phyloP scores from a whole-genome alignment of 2,797 vertebrate genomes.

The Falco novaeseelandiae region DNA sequence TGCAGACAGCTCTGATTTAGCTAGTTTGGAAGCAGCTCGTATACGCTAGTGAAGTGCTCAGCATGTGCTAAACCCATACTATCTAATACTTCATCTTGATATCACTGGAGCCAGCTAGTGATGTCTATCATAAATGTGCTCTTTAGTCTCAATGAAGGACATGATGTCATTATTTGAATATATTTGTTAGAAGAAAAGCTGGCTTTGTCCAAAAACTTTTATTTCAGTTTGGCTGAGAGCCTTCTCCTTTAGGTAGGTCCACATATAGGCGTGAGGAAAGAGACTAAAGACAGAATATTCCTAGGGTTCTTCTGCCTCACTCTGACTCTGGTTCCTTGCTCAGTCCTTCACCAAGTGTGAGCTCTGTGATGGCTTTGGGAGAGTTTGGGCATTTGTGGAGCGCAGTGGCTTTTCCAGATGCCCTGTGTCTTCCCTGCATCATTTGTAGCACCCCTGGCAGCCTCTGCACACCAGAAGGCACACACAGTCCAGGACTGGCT shows the following conservation, averaged over 20 bases:
- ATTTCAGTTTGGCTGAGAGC: neutral
- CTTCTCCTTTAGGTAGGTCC: neutral
- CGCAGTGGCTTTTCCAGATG: neutral
- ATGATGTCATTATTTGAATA: neutral
- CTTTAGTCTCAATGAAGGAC: neutral
- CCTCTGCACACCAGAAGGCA: neutral
- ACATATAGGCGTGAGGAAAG: neutral
- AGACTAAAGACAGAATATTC: neutral
- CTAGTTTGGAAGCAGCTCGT: neutral
- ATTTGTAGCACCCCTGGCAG: neutral
- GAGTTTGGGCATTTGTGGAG: neutral
- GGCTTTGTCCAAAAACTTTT: neutral
- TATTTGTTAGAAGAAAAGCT: neutral
- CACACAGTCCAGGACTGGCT: neutral
- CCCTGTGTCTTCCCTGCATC: fast-evolving
- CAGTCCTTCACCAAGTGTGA: neutral
- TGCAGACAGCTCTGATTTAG: neutral
- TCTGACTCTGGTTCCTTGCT: neutral
- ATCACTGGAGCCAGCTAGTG: neutral
- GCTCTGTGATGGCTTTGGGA: neutral
- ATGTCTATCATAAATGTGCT: neutral
- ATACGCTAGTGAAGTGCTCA: neutral
- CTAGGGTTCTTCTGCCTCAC: neutral
- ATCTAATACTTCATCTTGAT: neutral
- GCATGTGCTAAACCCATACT: neutral